Evolutionary conservation across 2,888 invertebrate genomes (phyloP), one percentile per base, ranked within the genome.

Genomic region (Plemyria rubiginata): DNA sequence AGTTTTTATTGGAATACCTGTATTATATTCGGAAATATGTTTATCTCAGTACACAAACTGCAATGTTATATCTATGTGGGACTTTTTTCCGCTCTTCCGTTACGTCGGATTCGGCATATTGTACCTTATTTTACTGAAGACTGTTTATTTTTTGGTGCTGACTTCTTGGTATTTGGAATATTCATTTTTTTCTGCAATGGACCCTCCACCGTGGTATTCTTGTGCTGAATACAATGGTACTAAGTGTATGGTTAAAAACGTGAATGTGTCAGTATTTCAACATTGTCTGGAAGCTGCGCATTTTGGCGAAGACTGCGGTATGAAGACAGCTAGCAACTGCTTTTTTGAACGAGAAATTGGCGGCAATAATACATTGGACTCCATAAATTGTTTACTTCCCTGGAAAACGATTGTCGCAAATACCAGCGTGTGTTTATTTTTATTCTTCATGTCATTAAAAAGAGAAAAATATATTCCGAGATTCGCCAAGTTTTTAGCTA

Each of bases 1-100:
- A n/a, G 79, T 90, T 66, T 79, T 90, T 60, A 69, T 89, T 41
- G 88, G 88, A 52, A 85, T 90, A 73, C 92, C 92, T 53, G 66
- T 91, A 50, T 80, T 87, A 41, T 91, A 89, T 75, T 89, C 90
- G 13, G 90, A 91, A 71, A 84, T 92, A 68, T 87, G 86, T 72
- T 68, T 92, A 51, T 84, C 86, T 40, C 92, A 92, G 66, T 92
- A 91, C 60, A 86, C 88, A 9, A 89, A 88, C 66, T 81, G 84
- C 65, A 77, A 82, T 71, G 72, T 81, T 16, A 72, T 90, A 53
- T 76, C 84, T 12, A 80, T 86, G 76, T 92, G 90, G 90, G 78
- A 91, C 66, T 90, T 81, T 65, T 87, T 85, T 55, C 92, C 92
- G 1, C 67, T 92, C 29, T 83, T 92, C 29, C 82, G 82, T 9